Conservation (phyloP, 2,113 vertebrate species). For the Epinephelus fuscoguttatus region DNA sequence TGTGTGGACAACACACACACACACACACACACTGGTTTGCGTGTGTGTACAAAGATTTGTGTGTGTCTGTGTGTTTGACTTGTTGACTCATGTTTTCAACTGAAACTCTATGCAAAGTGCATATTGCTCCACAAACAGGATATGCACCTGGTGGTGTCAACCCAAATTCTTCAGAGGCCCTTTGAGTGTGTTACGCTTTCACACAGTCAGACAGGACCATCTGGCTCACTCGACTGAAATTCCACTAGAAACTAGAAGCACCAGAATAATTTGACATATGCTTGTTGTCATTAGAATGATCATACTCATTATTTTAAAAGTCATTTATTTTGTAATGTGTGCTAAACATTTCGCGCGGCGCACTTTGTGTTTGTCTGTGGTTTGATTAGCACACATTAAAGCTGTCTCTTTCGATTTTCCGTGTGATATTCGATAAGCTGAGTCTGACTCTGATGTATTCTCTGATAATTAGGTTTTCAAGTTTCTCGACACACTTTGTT, state of each 20-base stretch:
- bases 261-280: neutral
- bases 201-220: slow-evolving; percentile 52
- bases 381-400: neutral
- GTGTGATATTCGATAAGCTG: neutral
- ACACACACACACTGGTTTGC: slow-evolving; percentile 12
- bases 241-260: slow-evolving; percentile 25
- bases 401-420: neutral
- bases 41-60: slow-evolving; percentile 36
- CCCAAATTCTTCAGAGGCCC: slow-evolving; percentile 60
- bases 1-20: slow-evolving; percentile 11
- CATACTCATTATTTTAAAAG: neutral
- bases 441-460: neutral
- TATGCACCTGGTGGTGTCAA: slow-evolving; percentile 72
- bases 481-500: neutral
- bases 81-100: slow-evolving; percentile 69
- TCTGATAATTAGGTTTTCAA: neutral
- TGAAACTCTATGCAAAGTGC: slow-evolving; percentile 69
- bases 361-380: neutral
- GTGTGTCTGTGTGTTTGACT: slow-evolving; percentile 36
- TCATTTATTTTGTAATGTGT: too few relatives aligned
- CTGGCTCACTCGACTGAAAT: slow-evolving; percentile 49
- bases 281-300: neutral
- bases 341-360: neutral
- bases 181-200: slow-evolving; percentile 47
- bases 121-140: slow-evolving; percentile 70